Percentiles rank a stretch among this genome's conserved stretches.
These are phyloP conservation scores for Xerus inauris DNA, from an alignment of 2,113 vertebrate genomes.

Conservation along the genomic window DNA sequence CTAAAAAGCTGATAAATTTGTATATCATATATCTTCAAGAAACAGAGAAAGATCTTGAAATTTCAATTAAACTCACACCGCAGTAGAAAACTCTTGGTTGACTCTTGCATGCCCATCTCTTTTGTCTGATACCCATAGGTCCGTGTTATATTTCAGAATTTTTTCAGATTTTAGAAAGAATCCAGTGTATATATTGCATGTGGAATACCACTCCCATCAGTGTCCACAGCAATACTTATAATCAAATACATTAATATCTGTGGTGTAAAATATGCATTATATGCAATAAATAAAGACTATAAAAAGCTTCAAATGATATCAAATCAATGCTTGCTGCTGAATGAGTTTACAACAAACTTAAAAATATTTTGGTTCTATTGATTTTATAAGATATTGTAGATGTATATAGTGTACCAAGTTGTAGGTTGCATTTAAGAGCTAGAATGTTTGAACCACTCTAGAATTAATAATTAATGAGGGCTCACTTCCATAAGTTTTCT, in stretches of 20 bases:
- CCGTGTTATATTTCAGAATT: not conserved
- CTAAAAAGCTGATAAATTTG: not conserved
- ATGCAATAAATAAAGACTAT: not conserved
- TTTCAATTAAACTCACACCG: not conserved
- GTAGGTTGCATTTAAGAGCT: not conserved
- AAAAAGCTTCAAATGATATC: not conserved
- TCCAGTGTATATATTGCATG: not conserved
- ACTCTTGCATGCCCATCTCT: not conserved
- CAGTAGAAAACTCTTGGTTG: not conserved
- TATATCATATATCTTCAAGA: not conserved
- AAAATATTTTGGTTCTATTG: not conserved
- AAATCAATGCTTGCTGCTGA: not conserved
- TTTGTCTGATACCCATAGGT: not conserved
- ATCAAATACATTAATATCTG: not conserved
- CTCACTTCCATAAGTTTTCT: not conserved
- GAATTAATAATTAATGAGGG: not conserved
- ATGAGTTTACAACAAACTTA: not conserved
- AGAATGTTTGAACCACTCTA: not conserved
- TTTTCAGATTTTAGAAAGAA: conserved; percentile 20
- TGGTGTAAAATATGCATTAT: not conserved
- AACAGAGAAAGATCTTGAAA: not conserved
- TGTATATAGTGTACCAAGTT: not conserved
- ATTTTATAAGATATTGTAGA: not conserved
- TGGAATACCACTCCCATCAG: not conserved
- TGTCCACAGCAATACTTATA: not conserved